These are phyloP conservation scores for Tichodroma muraria DNA, from an alignment of 2,113 vertebrate species.

Conservation along the genomic window DNA sequence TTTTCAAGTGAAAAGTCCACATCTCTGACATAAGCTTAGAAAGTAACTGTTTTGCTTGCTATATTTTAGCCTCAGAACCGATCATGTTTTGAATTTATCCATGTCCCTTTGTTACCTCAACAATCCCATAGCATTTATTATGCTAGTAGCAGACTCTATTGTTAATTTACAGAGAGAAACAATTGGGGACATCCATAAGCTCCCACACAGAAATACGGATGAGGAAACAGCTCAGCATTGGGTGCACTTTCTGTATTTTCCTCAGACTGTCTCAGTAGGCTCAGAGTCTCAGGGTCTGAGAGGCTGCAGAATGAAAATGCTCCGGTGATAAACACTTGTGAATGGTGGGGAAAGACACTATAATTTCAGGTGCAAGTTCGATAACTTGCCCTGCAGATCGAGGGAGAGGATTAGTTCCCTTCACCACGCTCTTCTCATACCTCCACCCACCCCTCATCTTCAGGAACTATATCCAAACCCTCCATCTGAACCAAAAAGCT, in stretches of 20 bases:
- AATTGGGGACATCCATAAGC: neutral
- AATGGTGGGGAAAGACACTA: neutral
- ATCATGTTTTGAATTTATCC: neutral
- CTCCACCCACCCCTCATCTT: neutral
- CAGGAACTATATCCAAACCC: constrained; percentile 34
- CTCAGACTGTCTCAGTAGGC: constrained; percentile 15
- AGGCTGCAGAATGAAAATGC: constrained; percentile 21
- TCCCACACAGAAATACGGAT: neutral
- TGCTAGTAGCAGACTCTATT: neutral
- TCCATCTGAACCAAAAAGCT: constrained; percentile 63
- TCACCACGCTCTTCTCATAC: neutral
- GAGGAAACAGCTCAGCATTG: neutral
- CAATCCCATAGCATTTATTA: neutral
- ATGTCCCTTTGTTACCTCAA: neutral
- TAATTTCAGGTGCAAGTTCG: constrained; percentile 36
- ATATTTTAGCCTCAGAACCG: neutral
- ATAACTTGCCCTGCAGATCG: neutral
- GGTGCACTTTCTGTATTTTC: neutral
- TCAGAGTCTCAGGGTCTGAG: too few species aligned
- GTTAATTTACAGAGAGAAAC: neutral
- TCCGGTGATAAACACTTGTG: constrained; percentile 8
- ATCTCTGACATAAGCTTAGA: neutral
- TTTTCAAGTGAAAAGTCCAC: neutral
- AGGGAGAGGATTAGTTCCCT: constrained; percentile 46
- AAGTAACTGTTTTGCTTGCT: neutral